A percentile compares a stretch with the other conserved stretches of the same genome.
These are phyloP conservation scores for Formica aserva DNA, from an alignment of 2,888 invertebrate genomes.

Conservation along the genomic window DNA sequence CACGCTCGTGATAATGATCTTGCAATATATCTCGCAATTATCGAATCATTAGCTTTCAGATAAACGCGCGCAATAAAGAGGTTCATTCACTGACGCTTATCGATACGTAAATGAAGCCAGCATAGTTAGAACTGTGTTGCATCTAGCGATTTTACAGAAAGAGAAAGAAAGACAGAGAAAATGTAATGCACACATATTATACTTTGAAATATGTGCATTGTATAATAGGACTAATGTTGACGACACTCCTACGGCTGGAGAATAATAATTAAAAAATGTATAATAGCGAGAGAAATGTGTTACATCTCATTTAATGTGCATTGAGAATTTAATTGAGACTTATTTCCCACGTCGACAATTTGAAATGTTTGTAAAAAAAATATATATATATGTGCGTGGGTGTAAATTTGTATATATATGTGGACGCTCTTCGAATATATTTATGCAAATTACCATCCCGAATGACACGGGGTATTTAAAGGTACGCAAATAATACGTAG, in stretches of 20 bases:
- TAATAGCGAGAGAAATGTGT: not conserved
- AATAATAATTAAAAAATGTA: not conserved
- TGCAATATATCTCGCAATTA: not conserved
- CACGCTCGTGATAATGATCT: slow-evolving; percentile 24
- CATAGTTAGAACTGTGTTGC: not conserved
- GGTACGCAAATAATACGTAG: slow-evolving; percentile 30
- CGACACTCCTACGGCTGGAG: not conserved
- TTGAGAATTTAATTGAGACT: slow-evolving; percentile 12
- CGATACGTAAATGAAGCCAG: not conserved
- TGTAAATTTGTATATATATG: too few species aligned
- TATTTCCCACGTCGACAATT: not conserved
- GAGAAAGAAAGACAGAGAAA: too few species aligned
- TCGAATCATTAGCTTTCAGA: not conserved
- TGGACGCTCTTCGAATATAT: not conserved
- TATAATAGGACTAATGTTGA: not conserved
- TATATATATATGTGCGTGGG: too few species aligned
- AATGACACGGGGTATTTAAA: slow-evolving; percentile 8
- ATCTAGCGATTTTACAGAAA: not conserved
- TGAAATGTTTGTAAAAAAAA: not conserved
- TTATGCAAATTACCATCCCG: slow-evolving; percentile 26
- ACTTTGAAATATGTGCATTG: not conserved
- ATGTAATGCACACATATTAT: not conserved
- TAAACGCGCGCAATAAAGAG: not conserved
- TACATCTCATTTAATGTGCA: not conserved
- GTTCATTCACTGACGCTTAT: slow-evolving; percentile 22